Conservation (phyloP, 2,113 vertebrate genomes). For the Mionectes macconnelli region DNA sequence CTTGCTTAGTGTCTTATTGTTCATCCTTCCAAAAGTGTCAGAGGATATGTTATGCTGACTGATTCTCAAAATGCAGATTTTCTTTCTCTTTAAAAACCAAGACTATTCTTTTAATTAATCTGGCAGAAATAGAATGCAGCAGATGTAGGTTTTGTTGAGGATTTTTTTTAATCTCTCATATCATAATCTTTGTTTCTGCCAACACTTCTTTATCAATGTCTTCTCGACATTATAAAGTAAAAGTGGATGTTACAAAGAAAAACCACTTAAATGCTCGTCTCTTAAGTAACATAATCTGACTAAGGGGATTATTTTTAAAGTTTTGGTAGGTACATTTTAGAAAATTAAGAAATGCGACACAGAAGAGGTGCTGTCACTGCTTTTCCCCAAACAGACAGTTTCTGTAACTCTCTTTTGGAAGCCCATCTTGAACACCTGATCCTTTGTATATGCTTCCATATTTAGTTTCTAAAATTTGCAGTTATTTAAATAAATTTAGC, state of each 20-base stretch:
- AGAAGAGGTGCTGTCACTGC: not conserved
- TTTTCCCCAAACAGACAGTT: not conserved
- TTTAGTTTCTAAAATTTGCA: not conserved
- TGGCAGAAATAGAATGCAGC: constrained; percentile 37
- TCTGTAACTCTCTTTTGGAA: not conserved
- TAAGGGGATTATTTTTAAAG: not conserved
- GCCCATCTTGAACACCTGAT: not conserved
- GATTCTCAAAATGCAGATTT: constrained; percentile 41
- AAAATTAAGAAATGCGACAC: not conserved
- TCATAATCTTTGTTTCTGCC: constrained; percentile 27
- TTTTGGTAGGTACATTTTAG: not conserved
- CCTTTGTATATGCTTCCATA: not conserved
- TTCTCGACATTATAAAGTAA: not conserved
- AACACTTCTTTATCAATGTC: not conserved
- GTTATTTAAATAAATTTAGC: not conserved
- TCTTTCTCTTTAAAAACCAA: not conserved
- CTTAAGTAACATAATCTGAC: not conserved
- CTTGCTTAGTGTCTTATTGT: constrained; percentile 16
- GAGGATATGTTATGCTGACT: not conserved
- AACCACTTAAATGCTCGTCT: not conserved
- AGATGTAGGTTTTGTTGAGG: constrained; percentile 35
- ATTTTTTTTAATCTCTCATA: constrained; percentile 18
- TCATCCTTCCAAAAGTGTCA: constrained; percentile 5
- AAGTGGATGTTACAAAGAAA: not conserved
- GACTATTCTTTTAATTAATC: constrained; percentile 37